phyloP scores from a whole-genome alignment of 2,888 invertebrate genomes.

The Ennomos erosarius region DNA sequence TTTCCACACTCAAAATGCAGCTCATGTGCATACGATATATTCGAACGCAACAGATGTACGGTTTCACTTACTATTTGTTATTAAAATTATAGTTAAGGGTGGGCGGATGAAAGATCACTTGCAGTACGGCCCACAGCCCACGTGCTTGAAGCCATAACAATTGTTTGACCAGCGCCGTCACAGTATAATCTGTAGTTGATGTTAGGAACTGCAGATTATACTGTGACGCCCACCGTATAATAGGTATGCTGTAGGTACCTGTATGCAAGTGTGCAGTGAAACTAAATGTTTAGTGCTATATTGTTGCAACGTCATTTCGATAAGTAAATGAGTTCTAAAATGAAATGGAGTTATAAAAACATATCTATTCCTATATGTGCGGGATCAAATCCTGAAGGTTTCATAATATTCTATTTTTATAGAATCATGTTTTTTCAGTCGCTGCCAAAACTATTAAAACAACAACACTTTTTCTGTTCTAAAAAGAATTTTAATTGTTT shows the following conservation, averaged over 20 bases:
- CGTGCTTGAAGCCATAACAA: constrained; percentile 37
- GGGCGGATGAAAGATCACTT: constrained; percentile 33
- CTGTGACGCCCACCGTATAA: neutral
- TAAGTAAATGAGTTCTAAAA: constrained; percentile 5
- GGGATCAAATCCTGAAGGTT: too few species aligned
- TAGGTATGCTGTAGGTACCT: too few species aligned
- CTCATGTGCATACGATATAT: constrained; percentile 8
- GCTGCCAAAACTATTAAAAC: constrained; percentile 8
- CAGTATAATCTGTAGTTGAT: constrained; percentile 12
- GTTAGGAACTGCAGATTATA: neutral
- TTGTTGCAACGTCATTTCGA: constrained; percentile 13
- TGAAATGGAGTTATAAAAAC: too few species aligned
- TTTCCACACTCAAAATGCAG: constrained; percentile 17
- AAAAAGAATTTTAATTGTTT: constrained; percentile 5
- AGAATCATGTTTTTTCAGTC: constrained; percentile 22
- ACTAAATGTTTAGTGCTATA: neutral
- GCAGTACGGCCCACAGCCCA: constrained; percentile 23
- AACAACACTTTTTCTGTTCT: neutral
- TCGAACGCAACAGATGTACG: constrained; percentile 20
- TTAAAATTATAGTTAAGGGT: constrained; percentile 30
- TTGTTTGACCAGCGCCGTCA: constrained; percentile 33
- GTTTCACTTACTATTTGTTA: constrained; percentile 33
- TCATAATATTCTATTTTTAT: too few species aligned
- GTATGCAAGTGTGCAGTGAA: constrained; percentile 31
- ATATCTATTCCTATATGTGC: too few species aligned